These are phyloP conservation scores for Hassar affinis DNA, from an alignment of 2,113 vertebrate genomes.

Conservation along the genomic window DNA sequence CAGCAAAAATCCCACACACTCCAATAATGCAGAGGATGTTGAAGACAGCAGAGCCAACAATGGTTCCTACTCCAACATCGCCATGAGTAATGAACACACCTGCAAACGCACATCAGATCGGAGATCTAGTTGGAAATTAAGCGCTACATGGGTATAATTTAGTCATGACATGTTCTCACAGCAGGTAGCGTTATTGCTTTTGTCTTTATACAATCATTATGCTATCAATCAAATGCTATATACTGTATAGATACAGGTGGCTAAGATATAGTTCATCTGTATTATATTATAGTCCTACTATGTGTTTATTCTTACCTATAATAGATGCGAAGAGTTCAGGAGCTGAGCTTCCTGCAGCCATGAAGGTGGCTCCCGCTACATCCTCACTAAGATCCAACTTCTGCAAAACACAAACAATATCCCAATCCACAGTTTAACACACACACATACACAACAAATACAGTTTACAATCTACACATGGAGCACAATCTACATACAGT, in stretches of 20 bases:
- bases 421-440: background rate
- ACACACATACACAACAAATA: background rate
- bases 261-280: background rate
- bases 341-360: constrained; percentile 97
- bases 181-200: background rate
- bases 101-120: constrained; percentile 61
- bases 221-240: too few species aligned
- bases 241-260: background rate
- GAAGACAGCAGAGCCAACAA: constrained; percentile 96
- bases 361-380: constrained; percentile 97
- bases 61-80: constrained; percentile 96
- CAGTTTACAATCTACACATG: constrained; percentile 13
- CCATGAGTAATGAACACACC: constrained; percentile 98
- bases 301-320: constrained; percentile 76
- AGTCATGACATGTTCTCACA: background rate
- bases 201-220: background rate
- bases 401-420: constrained; percentile 65
- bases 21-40: constrained; percentile 98
- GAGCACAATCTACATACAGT: constrained; percentile 4
- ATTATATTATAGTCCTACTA: background rate
- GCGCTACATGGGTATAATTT: background rate
- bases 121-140: background rate
- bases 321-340: constrained; percentile 95
- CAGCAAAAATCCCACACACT: constrained; percentile 93
- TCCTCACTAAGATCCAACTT: constrained; percentile 94